Evolutionary conservation across 2,888 invertebrate species (phyloP), one percentile per base, ranked within the genome.

Genomic region (Drosophila lacicola): DNA sequence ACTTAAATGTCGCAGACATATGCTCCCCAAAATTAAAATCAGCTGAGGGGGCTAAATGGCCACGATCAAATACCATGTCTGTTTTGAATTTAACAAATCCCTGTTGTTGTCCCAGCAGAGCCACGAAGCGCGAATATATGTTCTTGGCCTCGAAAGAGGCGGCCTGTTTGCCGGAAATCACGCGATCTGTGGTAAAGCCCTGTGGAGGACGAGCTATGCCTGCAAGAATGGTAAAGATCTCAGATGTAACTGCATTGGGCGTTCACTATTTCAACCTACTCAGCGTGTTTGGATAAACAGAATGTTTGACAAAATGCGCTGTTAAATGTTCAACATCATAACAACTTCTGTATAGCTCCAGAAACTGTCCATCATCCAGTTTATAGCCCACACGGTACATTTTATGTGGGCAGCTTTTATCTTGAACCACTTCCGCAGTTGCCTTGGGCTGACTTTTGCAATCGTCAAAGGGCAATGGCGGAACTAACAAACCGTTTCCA

Each of bases 31-130:
- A 93, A 13, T 93, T 90, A 67, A 93, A 93, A 80, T 94, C 94
- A 0, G 90, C 91, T 45, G 92, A 93, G 0, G 94, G 92, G 0
- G 92, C 90, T 25, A 94, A 72, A 80, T 94, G 94, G n/a, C 94
- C 93, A 11, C 93, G 90, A 17, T 93, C 89, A 11, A 93, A 70
- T 13, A 51, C 61, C 2, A 53, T n/a, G 1, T 54, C 51, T 1
- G n/a, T n/a, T 0, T 5, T 1, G 0, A 51, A 19, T 1, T 0
- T 37, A 0, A 80, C 11, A 33, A 61, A 80, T 0, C 1, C 2
- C 29, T 85, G 85, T 0, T n/a, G 3, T 0, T 14, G 2, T 1
- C 74, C 77, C 2, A 85, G 55, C 0, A 74, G 44, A 0, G 9
- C 37, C 4, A 69, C 5, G 25, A 87, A 83, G 1, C 75, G 62